phyloP scores from a whole-genome alignment of 2,113 vertebrate genomes.

The Neolamprologus caudopunctatus region DNA sequence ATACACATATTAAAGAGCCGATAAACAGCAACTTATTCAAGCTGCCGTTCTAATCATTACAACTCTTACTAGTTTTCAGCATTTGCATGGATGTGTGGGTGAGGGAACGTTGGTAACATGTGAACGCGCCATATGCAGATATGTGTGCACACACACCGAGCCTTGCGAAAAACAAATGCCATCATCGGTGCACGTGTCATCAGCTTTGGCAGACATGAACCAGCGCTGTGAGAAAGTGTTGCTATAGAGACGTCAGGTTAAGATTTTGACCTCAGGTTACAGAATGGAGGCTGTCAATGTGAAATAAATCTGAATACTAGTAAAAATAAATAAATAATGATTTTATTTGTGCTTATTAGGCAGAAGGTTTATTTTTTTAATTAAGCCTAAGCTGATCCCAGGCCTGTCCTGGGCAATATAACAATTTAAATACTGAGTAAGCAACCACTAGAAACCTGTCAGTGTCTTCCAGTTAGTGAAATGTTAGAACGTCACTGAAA shows the following conservation, averaged over 20 bases:
- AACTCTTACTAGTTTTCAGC: background rate
- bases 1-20: background rate
- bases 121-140: background rate
- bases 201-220: background rate
- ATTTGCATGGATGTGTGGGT: background rate
- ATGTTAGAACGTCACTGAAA: background rate
- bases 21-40: background rate
- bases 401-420: background rate
- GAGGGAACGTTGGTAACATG: background rate
- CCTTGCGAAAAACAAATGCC: background rate
- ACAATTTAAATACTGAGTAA: background rate
- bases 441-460: background rate
- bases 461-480: background rate
- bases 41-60: background rate
- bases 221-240: background rate
- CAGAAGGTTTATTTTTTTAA: background rate
- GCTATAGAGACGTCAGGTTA: constrained; percentile 8
- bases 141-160: background rate
- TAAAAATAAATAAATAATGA: background rate
- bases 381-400: background rate
- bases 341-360: background rate
- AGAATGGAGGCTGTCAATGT: background rate
- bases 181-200: background rate
- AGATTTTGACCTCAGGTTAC: constrained; percentile 1
- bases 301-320: background rate